Base-by-base conservation (phyloP, 2,113 vertebrate species). In the Plectropomus leopardus region DNA sequence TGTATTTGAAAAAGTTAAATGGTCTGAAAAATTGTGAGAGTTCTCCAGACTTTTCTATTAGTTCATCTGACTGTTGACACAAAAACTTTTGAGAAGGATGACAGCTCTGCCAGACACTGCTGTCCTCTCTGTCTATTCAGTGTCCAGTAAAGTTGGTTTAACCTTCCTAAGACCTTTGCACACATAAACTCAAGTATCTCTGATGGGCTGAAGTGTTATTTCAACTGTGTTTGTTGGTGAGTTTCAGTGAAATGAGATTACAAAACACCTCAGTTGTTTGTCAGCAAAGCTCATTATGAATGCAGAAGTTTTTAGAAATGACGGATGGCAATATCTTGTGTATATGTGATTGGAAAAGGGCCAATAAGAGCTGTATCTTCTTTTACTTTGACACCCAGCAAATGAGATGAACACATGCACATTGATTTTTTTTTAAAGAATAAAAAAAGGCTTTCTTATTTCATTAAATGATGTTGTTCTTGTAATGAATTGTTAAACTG, bases 401-500 rank as follows among this genome's bases (percentile, higher is more conserved):
- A 77, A 76, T 54, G 53, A 69, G 53, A 44, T 7, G 13, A 79
- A 72, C 10, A 28, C 17, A 14, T 47, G n/a, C 5, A 63, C 45
- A 73, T 71, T 54, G 44, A 78, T 72, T 67, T 58, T 67, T 28
- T 42, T 26, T 5, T 24, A 24, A 28, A 44, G 15, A 30, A 51
- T 9, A n/a, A 51, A 44, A 34, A 68, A 34, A 30, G 1, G 11
- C 4, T 36, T 28, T 32, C 3, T 47, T 64, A 60, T 55, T 69
- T 16, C 47, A 26, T 68, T 54, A 67, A 34, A 74, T 69, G 2
- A 30, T 47, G 26, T 51, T 78, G 61, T 72, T 64, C 48, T 57
- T 82, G 30, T 72, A 55, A 71, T 82, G n/a, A 34, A 45, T 66
- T 66, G 34, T 45, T 58, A 57, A 72, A 50, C 53, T 28, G 47